Evolutionary conservation across 2,888 invertebrate genomes (phyloP).

Genomic region (Zelleria hepariella): DNA sequence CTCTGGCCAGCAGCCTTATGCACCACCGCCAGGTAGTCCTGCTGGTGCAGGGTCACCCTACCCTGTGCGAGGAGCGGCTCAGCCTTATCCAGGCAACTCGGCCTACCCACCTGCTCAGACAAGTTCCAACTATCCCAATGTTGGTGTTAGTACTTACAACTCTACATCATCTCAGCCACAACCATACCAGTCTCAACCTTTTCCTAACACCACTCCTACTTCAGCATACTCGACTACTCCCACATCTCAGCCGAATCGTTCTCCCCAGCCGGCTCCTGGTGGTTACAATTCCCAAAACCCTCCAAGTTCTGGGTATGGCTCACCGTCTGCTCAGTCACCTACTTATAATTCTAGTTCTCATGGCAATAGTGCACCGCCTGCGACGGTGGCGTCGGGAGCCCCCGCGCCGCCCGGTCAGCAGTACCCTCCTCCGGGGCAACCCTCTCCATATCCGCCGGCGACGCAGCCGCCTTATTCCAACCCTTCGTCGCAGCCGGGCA

Average conservation of each 20-base stretch:
- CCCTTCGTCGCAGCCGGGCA: constrained; percentile 67
- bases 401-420: constrained; percentile 74
- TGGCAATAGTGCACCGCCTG: constrained; percentile 59
- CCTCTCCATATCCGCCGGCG: constrained; percentile 75
- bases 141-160: constrained; percentile 61
- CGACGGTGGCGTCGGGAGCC: constrained; percentile 63
- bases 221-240: constrained; percentile 69
- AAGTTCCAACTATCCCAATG: constrained; percentile 55
- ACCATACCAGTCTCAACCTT: constrained; percentile 64
- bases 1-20: constrained; percentile 61
- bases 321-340: constrained; percentile 76
- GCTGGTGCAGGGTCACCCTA: constrained; percentile 56
- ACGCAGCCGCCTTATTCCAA: constrained; percentile 73
- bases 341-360: constrained; percentile 75
- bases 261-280: constrained; percentile 70
- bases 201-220: constrained; percentile 63
- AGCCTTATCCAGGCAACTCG: constrained; percentile 62
- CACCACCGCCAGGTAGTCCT: constrained; percentile 61
- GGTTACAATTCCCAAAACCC: constrained; percentile 73
- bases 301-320: constrained; percentile 71
- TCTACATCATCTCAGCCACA: constrained; percentile 62
- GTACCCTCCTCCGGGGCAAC: constrained; percentile 75
- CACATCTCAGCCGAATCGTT: constrained; percentile 63
- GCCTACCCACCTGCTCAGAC: constrained; percentile 60
- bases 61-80: constrained; percentile 52